Base-by-base conservation (phyloP, 2,888 invertebrate genomes). In the Drosophila bunnanda region DNA sequence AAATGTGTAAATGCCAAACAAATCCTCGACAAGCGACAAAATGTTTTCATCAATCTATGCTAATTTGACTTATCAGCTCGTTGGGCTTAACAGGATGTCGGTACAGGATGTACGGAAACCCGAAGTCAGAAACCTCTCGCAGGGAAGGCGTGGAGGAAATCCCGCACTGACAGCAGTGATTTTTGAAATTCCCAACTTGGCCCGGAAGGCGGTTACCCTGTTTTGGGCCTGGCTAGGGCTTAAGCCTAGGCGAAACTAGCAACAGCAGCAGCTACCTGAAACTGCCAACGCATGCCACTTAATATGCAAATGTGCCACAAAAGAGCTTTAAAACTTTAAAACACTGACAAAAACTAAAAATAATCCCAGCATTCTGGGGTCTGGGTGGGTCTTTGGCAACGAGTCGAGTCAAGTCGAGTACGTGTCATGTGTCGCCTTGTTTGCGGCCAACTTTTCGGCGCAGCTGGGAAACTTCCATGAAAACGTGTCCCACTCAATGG, bases 301-400 rank as follows among this genome's bases (percentile, higher is more conserved):
- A 83, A 89, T 89, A 83, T 83, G 89, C 87, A 83, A 83, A 89
- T 89, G 65, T 89, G 83, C 87, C 83, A 75, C 87, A 89, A 87
- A 83, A 89, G 87, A 87, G 83, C 83, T 87, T 83, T 83, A 89
- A 83, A 83, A 89, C 89, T 83, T 83, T 83, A 83, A 83, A 83
- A 83, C 76, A 78, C 73, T 83, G 78, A 64, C 76, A 86, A 82
- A 78, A 80, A 88, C 86, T 77, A 82, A 69, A 82, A 78, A 78
- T 89, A 89, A 88, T 80, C 81, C 78, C 71, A 25, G 55, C 30
- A 22, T 52, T 41, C 43, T 67, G 50, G 71, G 44, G 54, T 28
- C 46, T 28, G 25, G 22, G 9, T 22, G 75, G 20, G 15, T 50
- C 50, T 50, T 50, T 30, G 13, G 36, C 52, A 50, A 44, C 32